Conservation (phyloP, 2,113 vertebrate genomes). For the Typhlomys cinereus region DNA sequence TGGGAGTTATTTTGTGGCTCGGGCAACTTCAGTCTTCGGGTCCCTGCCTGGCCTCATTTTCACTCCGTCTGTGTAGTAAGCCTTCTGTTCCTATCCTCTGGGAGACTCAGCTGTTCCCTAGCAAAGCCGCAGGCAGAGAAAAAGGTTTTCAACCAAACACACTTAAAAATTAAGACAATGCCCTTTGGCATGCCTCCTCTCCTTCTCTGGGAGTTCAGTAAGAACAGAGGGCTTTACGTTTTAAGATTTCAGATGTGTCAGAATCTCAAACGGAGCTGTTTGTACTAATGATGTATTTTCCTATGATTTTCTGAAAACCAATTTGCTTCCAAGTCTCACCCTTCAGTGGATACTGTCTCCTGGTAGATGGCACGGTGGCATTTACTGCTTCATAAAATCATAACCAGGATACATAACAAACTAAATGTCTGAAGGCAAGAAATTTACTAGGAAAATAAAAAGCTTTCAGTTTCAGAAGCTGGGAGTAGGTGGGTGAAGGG, state of each 20-base stretch:
- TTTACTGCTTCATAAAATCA: conserved; percentile 65
- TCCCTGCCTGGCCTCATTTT: not conserved
- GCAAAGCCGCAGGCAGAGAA: conserved; percentile 30
- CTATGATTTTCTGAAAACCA: conserved; percentile 30
- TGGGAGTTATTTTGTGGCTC: not conserved
- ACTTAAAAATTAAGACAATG: conserved; percentile 42
- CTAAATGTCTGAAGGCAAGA: not conserved
- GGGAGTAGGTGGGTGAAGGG: not conserved
- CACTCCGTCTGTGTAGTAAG: not conserved
- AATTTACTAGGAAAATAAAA: not conserved
- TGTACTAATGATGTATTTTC: not conserved
- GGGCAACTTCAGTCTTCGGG: not conserved
- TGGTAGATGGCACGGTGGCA: not conserved
- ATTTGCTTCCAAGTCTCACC: not conserved
- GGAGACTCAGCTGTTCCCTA: not conserved
- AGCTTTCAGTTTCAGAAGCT: not conserved
- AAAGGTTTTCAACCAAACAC: conserved; percentile 47
- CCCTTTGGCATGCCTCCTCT: not conserved
- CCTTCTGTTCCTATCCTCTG: conserved; percentile 20
- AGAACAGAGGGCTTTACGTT: conserved; percentile 1
- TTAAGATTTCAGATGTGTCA: conserved; percentile 23
- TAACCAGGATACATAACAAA: conserved; percentile 58
- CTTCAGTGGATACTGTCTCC: not conserved
- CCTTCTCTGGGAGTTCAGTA: not conserved
- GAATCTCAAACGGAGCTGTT: not conserved